Evolutionary conservation across 2,797 vertebrate species (phyloP), one percentile per base, ranked within the genome.

Genomic region (Pygocentrus nattereri): DNA sequence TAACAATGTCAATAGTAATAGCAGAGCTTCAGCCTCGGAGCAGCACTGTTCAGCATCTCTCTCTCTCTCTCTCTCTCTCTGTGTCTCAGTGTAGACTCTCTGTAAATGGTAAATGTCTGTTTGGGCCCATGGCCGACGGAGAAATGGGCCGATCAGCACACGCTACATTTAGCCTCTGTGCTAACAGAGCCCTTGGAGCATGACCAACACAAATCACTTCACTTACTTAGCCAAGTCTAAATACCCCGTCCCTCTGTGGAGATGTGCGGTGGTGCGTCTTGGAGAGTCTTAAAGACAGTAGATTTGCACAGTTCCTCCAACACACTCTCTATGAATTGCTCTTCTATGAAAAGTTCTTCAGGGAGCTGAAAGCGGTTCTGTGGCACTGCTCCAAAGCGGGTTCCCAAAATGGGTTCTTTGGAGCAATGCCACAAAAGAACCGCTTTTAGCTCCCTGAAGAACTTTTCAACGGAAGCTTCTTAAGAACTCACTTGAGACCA

Each of bases 31-130:
- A 11, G 44, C 13, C 8, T 47, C 44, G 8, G 8, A 15, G 49
- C 49, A 50, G 15, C 15, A 50, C 49, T 50, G 15, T 13, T 27
- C 23, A 0, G 0, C 25, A 2, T 65, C 4, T 65, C 31, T 65
- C 13, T 21, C 30, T 38, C 62, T 38, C 30, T 34, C 62, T 68
- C 65, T 44, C 65, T 68, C 65, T 68, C 65, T 44, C 19, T 68
- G 21, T 19, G 31, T 27, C 15, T 59, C 58, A 34, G 67, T n/a
- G 34, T 38, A 31, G 41, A 44, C 15, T 23, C 65, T n/a, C 10
- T 44, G 38, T 23, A 23, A 68, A 34, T 64, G 64, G 80, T 76
- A 65, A 80, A 68, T 69, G 74, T 69, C 68, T 58, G 34, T 80
- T 62, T 78, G 52, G 59, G 65, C 47, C 34, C 27, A 27, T 52